Evolutionary conservation across 2,888 invertebrate species (phyloP), one percentile per base, ranked within the genome.

Genomic region (Aphodius granarius): DNA sequence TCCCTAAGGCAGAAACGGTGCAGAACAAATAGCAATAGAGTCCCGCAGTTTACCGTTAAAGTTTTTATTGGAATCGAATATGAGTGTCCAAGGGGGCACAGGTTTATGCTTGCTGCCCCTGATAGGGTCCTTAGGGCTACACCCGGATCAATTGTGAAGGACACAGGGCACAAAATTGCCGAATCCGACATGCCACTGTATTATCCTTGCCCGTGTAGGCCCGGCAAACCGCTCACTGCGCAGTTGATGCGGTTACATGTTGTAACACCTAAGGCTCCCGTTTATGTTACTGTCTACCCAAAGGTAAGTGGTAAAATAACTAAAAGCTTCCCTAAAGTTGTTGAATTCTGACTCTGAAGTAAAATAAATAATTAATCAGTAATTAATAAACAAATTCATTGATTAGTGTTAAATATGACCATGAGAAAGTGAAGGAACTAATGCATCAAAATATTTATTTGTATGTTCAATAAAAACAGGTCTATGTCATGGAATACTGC

Each of bases 21-120:
- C 17, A 73, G 75, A 65, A 65, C 77, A 13, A 77, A 75, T 22
- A 82, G 77, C 81, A 86, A 73, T 81, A 86, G 78, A 84, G 86
- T 83, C 83, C 89, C 81, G 86, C 92, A 92, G 82, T 90, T 94
- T 84, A 92, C 92, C 3, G 94, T 96, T 65, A 97, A 97, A 89
- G 94, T 97, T 81, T 97, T 97, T 86, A 92, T 99, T 75, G 99
- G 99, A 0, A 93, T 96, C 82, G 99, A 99, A 86, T 99, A 98
- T 87, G 99, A 99, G 87, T 99, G 99, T 87, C 94, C 95, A 0
- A 88, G 96, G n/a, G 99, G 99, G n/a, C 98, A 99, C 87, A 76
- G 97, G 74, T 97, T 97, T 86, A 97, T 98, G 93, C 93, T 96
- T 87, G 94, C 95, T 43, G 92, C 93, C 0, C 95, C 97, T 4